Evolutionary conservation across 2,797 vertebrate species (phyloP), one percentile per base, ranked within the genome.

Genomic region (Geotrypetes seraphini): DNA sequence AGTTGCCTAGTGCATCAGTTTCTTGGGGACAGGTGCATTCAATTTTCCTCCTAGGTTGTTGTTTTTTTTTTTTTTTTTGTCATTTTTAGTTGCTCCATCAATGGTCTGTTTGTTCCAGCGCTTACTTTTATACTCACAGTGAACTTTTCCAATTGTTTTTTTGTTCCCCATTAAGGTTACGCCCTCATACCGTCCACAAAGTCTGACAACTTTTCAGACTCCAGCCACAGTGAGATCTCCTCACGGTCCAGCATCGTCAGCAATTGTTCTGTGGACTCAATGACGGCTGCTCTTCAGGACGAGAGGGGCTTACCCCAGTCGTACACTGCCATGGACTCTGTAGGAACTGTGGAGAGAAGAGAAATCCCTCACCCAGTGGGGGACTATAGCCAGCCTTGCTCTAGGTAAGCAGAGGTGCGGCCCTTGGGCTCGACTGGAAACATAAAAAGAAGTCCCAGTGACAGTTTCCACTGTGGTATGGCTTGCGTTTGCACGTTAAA

Each of bases 181-280:
- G 58, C 82, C 12, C 75, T 90, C 47, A 78, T 78, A 3, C 85
- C 91, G 0, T 72, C 73, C 7, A 65, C 79, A 5, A 93, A 85
- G 57, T 83, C 80, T 0, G 90, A 96, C 59, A 90, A 91, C 69
- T 78, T 90, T 50, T 94, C 90, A 0, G 92, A 97, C 78, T 95
- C 91, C 8, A 95, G 92, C 30, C 91, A 95, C 77, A 96, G 90
- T 3, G 92, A 97, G 79, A 93, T 97, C 42, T 97, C 92, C 0
- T 96, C 92, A 4, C 84, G 91, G 25, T 97, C 93, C 74, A 96
- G 90, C 57, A 88, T 96, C 1, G 81, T 88, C 26, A 90, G 84
- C 65, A 88, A 85, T 59, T 91, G 88, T 47, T 96, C 94, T 0
- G 86, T 85, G 8, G 92, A 97, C 69, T 96, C 90, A 0, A 77